Evolutionary conservation across 2,888 invertebrate genomes (phyloP), one percentile per base, ranked within the genome.

Genomic region (Cephus nigrinus): DNA sequence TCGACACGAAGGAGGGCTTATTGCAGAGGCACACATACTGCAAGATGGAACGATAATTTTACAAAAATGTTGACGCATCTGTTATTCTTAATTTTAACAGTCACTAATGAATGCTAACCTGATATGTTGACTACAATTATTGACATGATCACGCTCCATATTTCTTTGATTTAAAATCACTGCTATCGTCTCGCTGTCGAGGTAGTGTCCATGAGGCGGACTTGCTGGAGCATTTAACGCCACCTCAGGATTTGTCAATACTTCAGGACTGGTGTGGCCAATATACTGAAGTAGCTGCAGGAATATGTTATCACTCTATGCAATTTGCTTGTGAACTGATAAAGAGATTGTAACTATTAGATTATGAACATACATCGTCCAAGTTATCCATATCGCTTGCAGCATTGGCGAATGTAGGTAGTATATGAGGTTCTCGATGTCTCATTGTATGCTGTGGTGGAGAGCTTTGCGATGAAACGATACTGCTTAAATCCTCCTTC

Each of bases 381-480:
- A 98, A 92, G 91, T 98, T 98, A 92, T 98, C 98, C 92, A 97
- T 94, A 90, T 97, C 97, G 0, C 96, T 95, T 0, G 97, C 96
- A 68, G 96, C 95, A 88, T 97, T 96, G 80, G 95, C 95, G 82
- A 95, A 95, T 80, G 96, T 95, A 0, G 98, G 98, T 80, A 98
- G 92, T 79, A 96, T 93, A 80, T 96, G 94, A 0, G 96, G 94
- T 1, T 96, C 95, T 3, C 96, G 93, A 90, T 95, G 95, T 35
- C 96, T 92, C 89, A 96, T 92, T 0, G 95, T 95, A 82, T 95
- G 94, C 75, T 95, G 93, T 1, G 96, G 96, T 32, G 95, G 93
- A 74, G 93, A 92, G 68, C 83, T 89, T 80, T 88, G 89, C 33
- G 84, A 69, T n/a, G 86, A 83, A 75, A 86, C 81, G 69, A 89